Evolutionary conservation across 1,140 invertebrate species (phyloP), one percentile per base, ranked within the genome.

Genomic region (Lordiphosa stackelbergi): DNA sequence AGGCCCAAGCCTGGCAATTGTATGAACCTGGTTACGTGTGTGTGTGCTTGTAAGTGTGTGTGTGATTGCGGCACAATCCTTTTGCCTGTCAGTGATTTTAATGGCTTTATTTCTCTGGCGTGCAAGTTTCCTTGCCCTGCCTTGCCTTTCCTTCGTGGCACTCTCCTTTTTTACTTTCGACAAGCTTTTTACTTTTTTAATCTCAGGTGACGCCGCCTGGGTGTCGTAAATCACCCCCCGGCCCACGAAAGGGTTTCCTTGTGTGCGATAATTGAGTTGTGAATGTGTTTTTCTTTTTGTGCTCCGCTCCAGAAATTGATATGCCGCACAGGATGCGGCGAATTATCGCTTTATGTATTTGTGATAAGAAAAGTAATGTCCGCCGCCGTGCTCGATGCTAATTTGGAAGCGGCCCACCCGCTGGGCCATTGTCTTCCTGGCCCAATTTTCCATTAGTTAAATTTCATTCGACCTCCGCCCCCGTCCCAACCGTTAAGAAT

Each of bases 181-280:
- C 75, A 70, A 72, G 69, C 72, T 83, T 79, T 85, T 83, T 83
- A 84, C 69, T 79, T 78, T 85, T 85, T 85, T 85, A 85, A 85
- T 85, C 83, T 85, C 83, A 85, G 83, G 83, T 85, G 83, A 85
- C 83, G 83, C 83, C 83, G 81, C 81, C 72, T 85, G 83, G 83
- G 83, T 74, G 83, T 85, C 83, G 77, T 85, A 85, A 85, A 85
- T 85, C 83, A 45, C 60, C 54, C 60, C 16, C 49, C 37, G 5
- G 10, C 43, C 31, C 7, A 47, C 37, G 48, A 83, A 77, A 74
- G 77, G 78, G 72, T 71, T 71, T 56, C 49, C 41, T 53, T 59
- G 72, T 73, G 69, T 69, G 61, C 60, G 77, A 83, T 83, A 83
- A 83, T 83, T 83, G 77, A 83, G 77, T 83, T 83, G 77, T 77